Evolutionary conservation across 2,797 vertebrate species (phyloP), one percentile per base, ranked within the genome.

Genomic region (Megalops cyprinoides): DNA sequence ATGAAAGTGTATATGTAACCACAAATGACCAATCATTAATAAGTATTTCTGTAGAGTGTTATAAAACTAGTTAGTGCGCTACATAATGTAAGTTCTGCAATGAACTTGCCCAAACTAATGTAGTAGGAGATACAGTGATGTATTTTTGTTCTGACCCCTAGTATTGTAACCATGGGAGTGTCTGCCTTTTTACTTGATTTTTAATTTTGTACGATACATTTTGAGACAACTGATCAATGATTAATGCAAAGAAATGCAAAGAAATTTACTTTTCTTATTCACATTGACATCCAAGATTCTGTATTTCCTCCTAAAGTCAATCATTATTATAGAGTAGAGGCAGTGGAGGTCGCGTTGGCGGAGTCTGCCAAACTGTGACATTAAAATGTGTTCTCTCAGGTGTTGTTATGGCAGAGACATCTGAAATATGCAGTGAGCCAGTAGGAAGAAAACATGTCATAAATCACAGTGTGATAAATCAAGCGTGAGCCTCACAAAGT

Each of bases 1-100:
- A 56, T 10, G 44, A 62, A 71, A 79, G 62, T 80, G 74, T 80
- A 8, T 78, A 77, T 82, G 39, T 76, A 81, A 77, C 87, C 86
- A 79, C 77, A 85, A 75, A 84, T 69, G 37, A 69, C 65, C 37
- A 42, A 69, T 34, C 65, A 69, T 15, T 65, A 69, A 37, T 18
- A 15, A 0, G 65, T 42, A 69, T 37, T 20, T 65, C 60, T 18
- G 4, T 31, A 15, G 18, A 31, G 28, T 20, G 2, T 12, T 5
- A 18, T 34, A 7, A 65, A 37, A 37, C n/a, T 34, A 65, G 4
- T 34, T 31, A 4, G 60, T 5, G 60, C 14, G 31, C 28, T 0
- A 65, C 60, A 34, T 31, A 12, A 34, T 37, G 18, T 65, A 34
- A 5, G 31, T 65, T 37, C 60, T 31, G 60, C 37, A 60, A 4